Base-by-base conservation (phyloP, 2,888 invertebrate species). In the Euproctis similis region DNA sequence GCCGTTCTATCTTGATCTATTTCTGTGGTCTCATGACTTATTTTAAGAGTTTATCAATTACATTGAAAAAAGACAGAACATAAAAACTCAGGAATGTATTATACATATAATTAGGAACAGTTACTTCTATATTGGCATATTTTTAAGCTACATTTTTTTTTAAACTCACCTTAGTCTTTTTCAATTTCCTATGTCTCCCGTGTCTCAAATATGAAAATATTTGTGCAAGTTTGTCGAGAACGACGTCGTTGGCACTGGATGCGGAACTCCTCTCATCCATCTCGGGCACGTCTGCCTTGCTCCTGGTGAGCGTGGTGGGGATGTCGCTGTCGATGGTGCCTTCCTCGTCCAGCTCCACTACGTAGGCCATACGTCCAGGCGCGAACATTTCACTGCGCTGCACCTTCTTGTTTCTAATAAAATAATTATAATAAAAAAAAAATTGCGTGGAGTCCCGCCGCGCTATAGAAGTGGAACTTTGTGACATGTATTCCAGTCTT, bases 321-420 rank as follows among this genome's bases (percentile, higher is more conserved):
- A 99, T 97, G 62, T 99, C 99, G 35, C 93, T 44, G 88, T 84
- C 84, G 10, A 63, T 47, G 1, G 70, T 59, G 2, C 70, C 76
- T 86, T 96, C 96, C 43, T 94, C 94, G 28, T 96, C 96, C 50
- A 99, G 76, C 54, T 99, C 98, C 18, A 98, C 96, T 0, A 98
- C 93, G 67, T 99, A 99, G 0, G 99, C 99, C 98, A 98, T 99
- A 21, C 99, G 89, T 0, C 97, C 96, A 0, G 97, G 94, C 1
- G 93, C 90, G 78, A 98, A 99, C 34, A 97, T 73, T 55, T 98
- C 98, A 65, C 96, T 96, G 30, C 94, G 87, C 20, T 90, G 88
- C 17, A 94, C 87, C 38, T 90, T 89, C 36, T 92, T 90, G 1
- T 90, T 91, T 45, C 92, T 90, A 66, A 1, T 9, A 35, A 42